These are phyloP conservation scores for Drosophila baimaii DNA, from an alignment of 1,140 invertebrate species.

Conservation along the genomic window DNA sequence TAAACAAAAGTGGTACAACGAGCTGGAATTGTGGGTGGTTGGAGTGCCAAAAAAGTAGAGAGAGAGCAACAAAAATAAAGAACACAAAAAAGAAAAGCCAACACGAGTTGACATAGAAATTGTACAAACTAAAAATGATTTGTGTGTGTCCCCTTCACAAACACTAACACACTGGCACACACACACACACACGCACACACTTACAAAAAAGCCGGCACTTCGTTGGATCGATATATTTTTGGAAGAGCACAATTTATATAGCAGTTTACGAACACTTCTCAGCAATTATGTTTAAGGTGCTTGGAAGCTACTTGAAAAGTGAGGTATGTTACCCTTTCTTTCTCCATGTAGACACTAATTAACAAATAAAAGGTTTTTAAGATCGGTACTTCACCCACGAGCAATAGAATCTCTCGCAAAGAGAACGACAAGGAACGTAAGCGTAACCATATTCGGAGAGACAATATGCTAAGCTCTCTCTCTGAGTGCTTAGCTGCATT, in stretches of 20 bases:
- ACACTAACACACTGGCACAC: constrained; percentile 13
- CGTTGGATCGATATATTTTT: constrained; percentile 16
- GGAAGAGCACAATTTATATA: not conserved
- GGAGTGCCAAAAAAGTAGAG: constrained; percentile 22
- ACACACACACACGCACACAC: not conserved
- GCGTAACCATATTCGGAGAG: no score
- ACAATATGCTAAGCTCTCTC: no score
- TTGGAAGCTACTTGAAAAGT: no score
- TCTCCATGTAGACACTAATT: no score
- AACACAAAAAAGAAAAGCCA: constrained; percentile 26
- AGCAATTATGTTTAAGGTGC: no score
- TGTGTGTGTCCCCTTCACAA: constrained; percentile 53
- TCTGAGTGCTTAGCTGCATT: no score
- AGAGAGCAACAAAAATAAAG: constrained; percentile 4
- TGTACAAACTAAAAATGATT: constrained; percentile 81
- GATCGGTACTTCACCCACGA: no score
- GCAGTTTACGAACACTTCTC: not conserved
- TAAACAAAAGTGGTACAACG: constrained; percentile 72
- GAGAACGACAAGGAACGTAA: no score
- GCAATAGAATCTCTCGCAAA: no score
- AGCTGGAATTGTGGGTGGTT: constrained; percentile 28
- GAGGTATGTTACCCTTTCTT: no score
- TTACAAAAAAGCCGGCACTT: constrained; percentile 1
- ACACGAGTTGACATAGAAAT: constrained; percentile 74
- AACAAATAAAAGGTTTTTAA: no score